Percentiles rank a stretch among this genome's conserved stretches.
Evolutionary conservation across 1,140 invertebrate species (phyloP).

Genomic region (Drosophila sulfurigaster): DNA sequence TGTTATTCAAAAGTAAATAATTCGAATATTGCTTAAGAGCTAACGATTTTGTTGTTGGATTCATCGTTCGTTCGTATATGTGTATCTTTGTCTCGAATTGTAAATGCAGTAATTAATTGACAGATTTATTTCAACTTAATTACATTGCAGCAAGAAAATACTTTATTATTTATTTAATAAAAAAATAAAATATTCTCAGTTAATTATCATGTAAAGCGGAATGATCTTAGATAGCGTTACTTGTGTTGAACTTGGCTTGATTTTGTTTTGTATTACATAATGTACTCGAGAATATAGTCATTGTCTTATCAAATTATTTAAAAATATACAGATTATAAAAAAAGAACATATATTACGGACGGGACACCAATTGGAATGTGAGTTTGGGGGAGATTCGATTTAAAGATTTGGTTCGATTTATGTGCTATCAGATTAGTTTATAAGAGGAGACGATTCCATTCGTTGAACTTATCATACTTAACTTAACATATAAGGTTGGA

Average conservation of each 20-base stretch:
- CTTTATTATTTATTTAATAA: slow-evolving; percentile 78
- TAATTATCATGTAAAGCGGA: slow-evolving; percentile 35
- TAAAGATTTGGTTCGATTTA: slow-evolving; percentile 15
- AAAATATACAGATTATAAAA: slow-evolving; percentile 65
- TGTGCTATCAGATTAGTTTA: slow-evolving; percentile 50
- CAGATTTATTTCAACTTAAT: slow-evolving; percentile 32
- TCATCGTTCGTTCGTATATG: slow-evolving; percentile 31
- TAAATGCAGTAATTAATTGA: slow-evolving; percentile 39
- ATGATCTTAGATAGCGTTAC: slow-evolving; percentile 22
- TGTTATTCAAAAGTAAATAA: slow-evolving; percentile 57
- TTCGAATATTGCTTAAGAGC: slow-evolving; percentile 62
- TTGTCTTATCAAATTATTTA: slow-evolving; percentile 54
- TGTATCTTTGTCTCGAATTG: slow-evolving; percentile 25
- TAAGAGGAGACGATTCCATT: slow-evolving; percentile 18
- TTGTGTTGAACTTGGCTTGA: neutral
- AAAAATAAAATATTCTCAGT: slow-evolving; percentile 72
- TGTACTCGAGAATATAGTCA: slow-evolving; percentile 12
- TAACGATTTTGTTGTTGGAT: slow-evolving; percentile 50
- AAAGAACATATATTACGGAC: slow-evolving; percentile 44
- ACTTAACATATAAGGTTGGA: slow-evolving; percentile 71
- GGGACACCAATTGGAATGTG: slow-evolving; percentile 30
- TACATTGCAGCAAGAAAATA: slow-evolving; percentile 62
- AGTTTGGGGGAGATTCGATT: slow-evolving; percentile 15
- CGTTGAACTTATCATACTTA: slow-evolving; percentile 67
- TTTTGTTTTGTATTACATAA: slow-evolving; percentile 3